Conservation (phyloP, 2,888 invertebrate genomes). For the Schizaphis graminum region DNA sequence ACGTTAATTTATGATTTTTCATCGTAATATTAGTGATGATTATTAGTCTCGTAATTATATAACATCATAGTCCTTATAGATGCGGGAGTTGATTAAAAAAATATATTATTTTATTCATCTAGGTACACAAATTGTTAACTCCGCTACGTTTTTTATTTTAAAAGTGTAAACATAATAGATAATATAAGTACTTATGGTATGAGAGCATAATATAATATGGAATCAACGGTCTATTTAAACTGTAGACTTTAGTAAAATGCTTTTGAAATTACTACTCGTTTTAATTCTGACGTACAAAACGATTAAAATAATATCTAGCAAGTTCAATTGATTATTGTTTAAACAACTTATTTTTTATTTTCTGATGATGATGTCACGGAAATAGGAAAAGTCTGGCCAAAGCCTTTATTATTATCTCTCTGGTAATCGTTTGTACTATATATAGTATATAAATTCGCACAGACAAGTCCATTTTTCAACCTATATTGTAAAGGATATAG, state of each 20-base stretch:
- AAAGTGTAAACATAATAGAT: not conserved
- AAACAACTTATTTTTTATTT: not conserved
- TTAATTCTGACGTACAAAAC: not conserved
- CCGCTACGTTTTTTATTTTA: not conserved
- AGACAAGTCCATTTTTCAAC: not conserved
- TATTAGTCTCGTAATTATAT: not conserved
- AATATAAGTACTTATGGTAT: not conserved
- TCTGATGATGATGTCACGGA: not conserved
- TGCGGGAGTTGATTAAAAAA: not conserved
- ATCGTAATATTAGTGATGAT: not conserved
- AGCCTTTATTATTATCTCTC: not conserved
- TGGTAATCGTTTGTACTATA: not conserved
- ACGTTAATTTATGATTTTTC: not conserved
- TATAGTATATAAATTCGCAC: not conserved
- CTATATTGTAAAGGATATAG: not conserved
- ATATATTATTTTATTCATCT: not conserved
- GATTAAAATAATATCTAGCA: not conserved
- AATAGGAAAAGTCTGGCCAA: not conserved
- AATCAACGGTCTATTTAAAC: not conserved
- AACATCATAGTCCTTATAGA: not conserved
- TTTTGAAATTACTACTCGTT: not conserved
- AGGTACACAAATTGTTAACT: not conserved
- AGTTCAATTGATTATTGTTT: not conserved
- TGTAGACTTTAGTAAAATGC: not conserved
- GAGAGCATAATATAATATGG: not conserved